Conservation (phyloP, 2,888 invertebrate genomes). For the Dolichomitus sp. region DNA sequence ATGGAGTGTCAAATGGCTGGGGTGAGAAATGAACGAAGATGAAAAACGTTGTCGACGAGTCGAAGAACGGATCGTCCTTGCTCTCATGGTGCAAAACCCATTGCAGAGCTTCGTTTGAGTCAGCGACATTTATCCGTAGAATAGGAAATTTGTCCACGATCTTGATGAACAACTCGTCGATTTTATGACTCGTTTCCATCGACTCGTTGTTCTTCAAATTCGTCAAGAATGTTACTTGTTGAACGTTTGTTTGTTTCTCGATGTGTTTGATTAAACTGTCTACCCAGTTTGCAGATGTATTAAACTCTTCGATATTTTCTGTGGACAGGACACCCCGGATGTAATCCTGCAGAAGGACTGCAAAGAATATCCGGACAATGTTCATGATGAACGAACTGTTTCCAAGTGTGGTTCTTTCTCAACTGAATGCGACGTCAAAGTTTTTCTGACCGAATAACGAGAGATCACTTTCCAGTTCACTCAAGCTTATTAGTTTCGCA, state of each 20-base stretch:
- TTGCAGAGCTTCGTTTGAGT: neutral
- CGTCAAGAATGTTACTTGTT: conserved; percentile 23
- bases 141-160: conserved; percentile 13
- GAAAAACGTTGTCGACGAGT: conserved; percentile 22
- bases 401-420: neutral
- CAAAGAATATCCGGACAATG: neutral
- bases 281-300: conserved; percentile 3
- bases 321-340: neutral
- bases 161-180: conserved; percentile 7
- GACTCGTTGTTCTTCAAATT: neutral
- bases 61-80: neutral
- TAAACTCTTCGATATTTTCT: neutral
- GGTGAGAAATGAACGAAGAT: conserved; percentile 23
- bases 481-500: too few relatives aligned
- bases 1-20: neutral
- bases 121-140: conserved; percentile 11
- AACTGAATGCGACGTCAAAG: conserved; percentile 3
- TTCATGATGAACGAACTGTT: conserved; percentile 3
- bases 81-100: neutral
- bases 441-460: neutral
- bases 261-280: conserved; percentile 15
- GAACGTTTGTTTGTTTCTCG: neutral
- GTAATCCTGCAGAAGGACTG: neutral
- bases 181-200: neutral
- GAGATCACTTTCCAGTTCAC: too few relatives aligned